Evolutionary conservation across 2,113 vertebrate species (phyloP), one percentile per base, ranked within the genome.

Genomic region (Eonycteris spelaea): DNA sequence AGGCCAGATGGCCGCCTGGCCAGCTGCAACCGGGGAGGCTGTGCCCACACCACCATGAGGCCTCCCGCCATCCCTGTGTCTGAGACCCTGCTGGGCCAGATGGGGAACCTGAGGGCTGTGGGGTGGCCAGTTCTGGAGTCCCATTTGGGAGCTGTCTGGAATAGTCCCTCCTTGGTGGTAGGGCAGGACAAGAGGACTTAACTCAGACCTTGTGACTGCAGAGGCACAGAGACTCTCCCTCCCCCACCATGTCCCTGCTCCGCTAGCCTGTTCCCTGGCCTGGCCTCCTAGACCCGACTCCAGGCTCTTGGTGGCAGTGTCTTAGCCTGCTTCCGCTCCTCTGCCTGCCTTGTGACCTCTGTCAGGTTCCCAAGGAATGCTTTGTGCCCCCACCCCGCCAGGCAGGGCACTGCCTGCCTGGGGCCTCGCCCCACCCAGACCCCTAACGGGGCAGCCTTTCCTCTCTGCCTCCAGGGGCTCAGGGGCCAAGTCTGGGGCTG

Each of bases 1-100:
- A 16, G 71, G 78, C 96, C 96, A 97, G 95, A 93, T 97, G 93
- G 92, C 24, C 0, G 19, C 84, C 38, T 3, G 51, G 67, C 67
- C 35, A 6, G 48, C 53, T 2, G 16, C 7, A 12, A 67, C 80
- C 77, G 11, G 48, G 63, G 35, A 82, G 21, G 28, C 38, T 67
- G 33, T 48, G 82, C 71, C 70, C 26, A 2, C 19, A 28, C 28
- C 21, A 0, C 40, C 8, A 9, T 7, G 18, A 40, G 16, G 15
- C 84, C 63, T 45, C 68, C 74, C n/a, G 43, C 48, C 85, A 21
- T 30, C 73, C 51, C 11, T 18, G 43, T 1, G 10, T 75, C 74
- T 3, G 13, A 55, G 90, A 48, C 55, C 24, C 5, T 15, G 4
- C 38, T 6, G 14, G 43, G 73, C 51, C 84, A 3, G 2, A 40